These are phyloP conservation scores for Palythoa grandiflora DNA, from an alignment of 92 coral and sea anemone species.

Conservation along the genomic window DNA sequence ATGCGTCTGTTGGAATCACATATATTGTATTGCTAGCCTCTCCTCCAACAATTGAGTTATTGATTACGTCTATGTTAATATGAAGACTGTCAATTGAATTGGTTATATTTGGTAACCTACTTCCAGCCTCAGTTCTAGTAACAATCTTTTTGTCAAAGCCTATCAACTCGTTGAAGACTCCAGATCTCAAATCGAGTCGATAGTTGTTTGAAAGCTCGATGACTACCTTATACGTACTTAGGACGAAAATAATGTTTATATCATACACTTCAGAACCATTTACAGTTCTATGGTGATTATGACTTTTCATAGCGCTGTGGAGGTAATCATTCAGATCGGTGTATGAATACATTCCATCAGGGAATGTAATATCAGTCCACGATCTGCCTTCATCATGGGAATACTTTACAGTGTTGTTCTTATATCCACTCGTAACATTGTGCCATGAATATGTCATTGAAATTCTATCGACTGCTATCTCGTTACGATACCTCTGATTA, in stretches of 20 bases:
- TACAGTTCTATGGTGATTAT: background rate
- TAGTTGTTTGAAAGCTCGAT: constrained; percentile 10
- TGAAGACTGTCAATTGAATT: constrained; percentile 10
- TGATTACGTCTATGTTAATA: constrained; percentile 3
- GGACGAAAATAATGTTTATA: constrained; percentile 9
- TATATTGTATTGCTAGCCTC: background rate
- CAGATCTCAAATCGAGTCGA: background rate
- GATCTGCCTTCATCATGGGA: background rate
- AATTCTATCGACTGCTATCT: constrained; percentile 13
- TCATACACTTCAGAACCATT: background rate
- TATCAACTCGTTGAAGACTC: background rate
- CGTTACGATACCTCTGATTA: background rate
- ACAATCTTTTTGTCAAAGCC: constrained; percentile 29
- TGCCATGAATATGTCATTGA: constrained; percentile 48
- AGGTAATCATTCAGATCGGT: constrained; percentile 1
- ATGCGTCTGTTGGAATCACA: constrained; percentile 10
- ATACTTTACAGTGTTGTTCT: background rate
- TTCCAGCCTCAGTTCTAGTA: background rate
- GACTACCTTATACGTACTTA: constrained; percentile 4
- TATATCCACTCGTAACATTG: background rate
- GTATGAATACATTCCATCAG: background rate
- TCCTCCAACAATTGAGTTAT: background rate
- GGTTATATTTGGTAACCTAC: constrained; percentile 17
- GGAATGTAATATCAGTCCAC: constrained; percentile 20
- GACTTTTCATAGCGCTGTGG: background rate